Percentiles rank a stretch among this genome's conserved stretches.
Evolutionary conservation across 2,888 invertebrate genomes (phyloP).

Genomic region (Gandaritis pyraliata): DNA sequence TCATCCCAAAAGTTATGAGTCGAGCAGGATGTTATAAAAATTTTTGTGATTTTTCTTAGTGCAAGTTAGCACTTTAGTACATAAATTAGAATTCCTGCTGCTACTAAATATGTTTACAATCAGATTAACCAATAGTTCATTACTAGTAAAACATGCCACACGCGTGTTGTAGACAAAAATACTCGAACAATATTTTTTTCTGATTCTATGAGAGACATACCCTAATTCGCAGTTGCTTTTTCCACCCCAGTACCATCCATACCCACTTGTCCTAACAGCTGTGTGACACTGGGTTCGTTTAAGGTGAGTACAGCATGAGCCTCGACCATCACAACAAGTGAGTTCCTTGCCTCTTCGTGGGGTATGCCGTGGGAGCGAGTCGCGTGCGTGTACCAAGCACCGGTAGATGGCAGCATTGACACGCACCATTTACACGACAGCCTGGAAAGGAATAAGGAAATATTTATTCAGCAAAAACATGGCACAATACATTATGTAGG

Average conservation of each 20-base stretch:
- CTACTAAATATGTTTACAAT: no score
- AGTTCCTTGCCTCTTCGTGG: slow-evolving; percentile 84
- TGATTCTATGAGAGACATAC: slow-evolving; percentile 12
- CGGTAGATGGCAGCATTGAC: slow-evolving; percentile 79
- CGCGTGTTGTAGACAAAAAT: no score
- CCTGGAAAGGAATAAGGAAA: slow-evolving; percentile 52
- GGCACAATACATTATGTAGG: no score
- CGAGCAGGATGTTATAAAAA: no score
- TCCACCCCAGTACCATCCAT: slow-evolving; percentile 53
- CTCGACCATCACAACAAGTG: slow-evolving; percentile 85
- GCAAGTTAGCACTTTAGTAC: no score
- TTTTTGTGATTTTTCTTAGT: no score
- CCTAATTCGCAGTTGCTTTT: slow-evolving; percentile 16
- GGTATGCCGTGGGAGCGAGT: slow-evolving; percentile 83
- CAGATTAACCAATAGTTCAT: no score
- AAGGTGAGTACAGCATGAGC: slow-evolving; percentile 85
- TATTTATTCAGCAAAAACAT: no score
- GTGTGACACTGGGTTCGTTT: slow-evolving; percentile 75
- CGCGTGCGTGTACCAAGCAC: slow-evolving; percentile 86
- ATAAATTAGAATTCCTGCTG: no score
- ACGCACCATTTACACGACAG: slow-evolving; percentile 85
- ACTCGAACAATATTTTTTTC: no score
- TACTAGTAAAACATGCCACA: no score
- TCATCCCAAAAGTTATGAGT: no score
- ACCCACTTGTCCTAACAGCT: slow-evolving; percentile 72